Evolutionary conservation across 2,888 invertebrate genomes (phyloP), one percentile per base, ranked within the genome.

Genomic region (Coenonympha glycerion): DNA sequence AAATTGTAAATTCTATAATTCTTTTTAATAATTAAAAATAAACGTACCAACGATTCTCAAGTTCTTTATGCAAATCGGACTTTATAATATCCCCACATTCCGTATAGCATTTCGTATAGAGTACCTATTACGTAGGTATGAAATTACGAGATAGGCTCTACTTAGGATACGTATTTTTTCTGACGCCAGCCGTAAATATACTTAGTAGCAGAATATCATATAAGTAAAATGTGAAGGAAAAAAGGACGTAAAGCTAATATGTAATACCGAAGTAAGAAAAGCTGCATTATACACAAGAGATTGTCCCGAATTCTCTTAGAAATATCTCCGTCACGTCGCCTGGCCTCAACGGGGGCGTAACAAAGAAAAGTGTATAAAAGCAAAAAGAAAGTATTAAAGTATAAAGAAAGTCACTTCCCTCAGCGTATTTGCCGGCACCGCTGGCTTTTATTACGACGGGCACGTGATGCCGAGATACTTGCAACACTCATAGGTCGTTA

Each of bases 381-480:
- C 69, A 73, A 73, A 79, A 79, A 72, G 69, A 73, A 72, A 72
- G 63, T 70, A 73, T 76, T 72, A 66, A 64, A 65, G 62, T 59
- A 64, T 68, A 79, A 77, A 77, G 79, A 79, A 79, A 77, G 78
- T 76, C 68, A 67, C 76, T 78, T 75, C 71, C 72, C 70, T 67
- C 66, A 69, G 76, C 73, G 68, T 66, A 69, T 69, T 70, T 71
- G 65, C 55, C 62, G 64, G 65, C 69, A 61, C 69, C 66, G 66
- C 63, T 68, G 67, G 68, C 62, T 80, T 82, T 82, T 81, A 83
- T 82, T 76, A 73, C 79, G 36, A 40, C 52, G 60, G 66, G 74
- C 79, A 78, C 83, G 83, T 83, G 83, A 82, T 75, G 66, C 74
- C 62, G 56, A 68, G 73, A 77, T 69, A 62, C 59, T 71, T 69